Percentiles rank a stretch among this genome's conserved stretches.
phyloP scores from a whole-genome alignment of 2,113 vertebrate genomes.

The Tiliqua scincoides region DNA sequence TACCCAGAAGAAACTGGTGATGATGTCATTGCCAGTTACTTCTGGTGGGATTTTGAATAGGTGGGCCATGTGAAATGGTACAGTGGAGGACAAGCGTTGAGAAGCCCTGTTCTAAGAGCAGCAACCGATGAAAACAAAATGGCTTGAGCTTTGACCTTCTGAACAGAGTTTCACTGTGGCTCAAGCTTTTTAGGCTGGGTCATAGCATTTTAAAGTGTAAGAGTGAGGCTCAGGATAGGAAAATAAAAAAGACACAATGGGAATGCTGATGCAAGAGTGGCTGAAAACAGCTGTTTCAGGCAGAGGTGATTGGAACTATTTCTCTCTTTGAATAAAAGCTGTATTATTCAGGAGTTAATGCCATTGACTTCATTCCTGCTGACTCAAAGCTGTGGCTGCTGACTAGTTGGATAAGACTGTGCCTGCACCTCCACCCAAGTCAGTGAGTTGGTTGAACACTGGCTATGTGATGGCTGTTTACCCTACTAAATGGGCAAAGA shows the following conservation, averaged over 20 bases:
- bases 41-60: no score
- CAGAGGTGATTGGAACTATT: not conserved
- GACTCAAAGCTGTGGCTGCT: not conserved
- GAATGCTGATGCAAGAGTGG: not conserved
- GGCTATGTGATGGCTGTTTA: not conserved
- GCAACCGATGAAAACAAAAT: not conserved
- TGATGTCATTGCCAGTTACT: no score
- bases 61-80: no score
- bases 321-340: not conserved
- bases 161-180: not conserved
- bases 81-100: no score
- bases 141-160: not conserved
- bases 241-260: not conserved
- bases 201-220: not conserved
- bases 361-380: not conserved
- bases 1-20: no score
- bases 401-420: not conserved
- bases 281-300: not conserved
- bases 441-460: conserved; percentile 12
- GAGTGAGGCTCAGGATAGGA: not conserved
- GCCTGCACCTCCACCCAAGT: not conserved
- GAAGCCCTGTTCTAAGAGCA: no score
- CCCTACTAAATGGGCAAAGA: no score
- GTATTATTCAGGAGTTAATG: conserved; percentile 9
- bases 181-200: not conserved